Percentiles rank a stretch among this genome's conserved stretches.
Conservation (phyloP, 2,888 invertebrate genomes). For the Pterobdella sp. region DNA sequence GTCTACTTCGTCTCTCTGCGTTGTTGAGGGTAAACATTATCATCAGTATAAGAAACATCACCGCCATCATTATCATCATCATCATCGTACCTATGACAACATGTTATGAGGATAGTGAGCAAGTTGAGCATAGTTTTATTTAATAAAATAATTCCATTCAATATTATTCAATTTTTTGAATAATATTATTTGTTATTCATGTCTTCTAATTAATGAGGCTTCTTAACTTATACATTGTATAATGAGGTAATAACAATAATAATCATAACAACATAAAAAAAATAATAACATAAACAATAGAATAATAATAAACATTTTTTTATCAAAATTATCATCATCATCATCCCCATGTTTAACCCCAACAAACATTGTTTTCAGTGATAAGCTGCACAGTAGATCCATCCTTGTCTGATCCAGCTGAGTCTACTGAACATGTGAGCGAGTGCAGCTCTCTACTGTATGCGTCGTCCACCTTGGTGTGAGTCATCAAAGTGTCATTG, state of each 20-base stretch:
- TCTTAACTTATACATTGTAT: too few species aligned
- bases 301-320: too few species aligned
- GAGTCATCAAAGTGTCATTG: background rate
- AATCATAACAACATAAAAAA: background rate
- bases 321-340: too few species aligned
- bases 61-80: constrained; percentile 2
- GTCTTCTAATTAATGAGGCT: too few species aligned
- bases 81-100: too few species aligned
- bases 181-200: background rate
- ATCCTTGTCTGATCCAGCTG: constrained; percentile 24
- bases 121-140: too few species aligned
- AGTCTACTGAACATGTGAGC: constrained; percentile 20
- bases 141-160: too few species aligned
- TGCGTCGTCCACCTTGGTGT: constrained; percentile 20
- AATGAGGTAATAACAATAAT: background rate
- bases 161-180: background rate
- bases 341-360: background rate
- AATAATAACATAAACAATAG: background rate
- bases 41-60: background rate
- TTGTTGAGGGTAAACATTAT: background rate
- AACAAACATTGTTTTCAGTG: constrained; percentile 9
- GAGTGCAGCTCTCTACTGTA: constrained; percentile 22
- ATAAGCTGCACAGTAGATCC: constrained; percentile 26
- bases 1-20: constrained; percentile 50
- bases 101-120: too few species aligned